Conservation (phyloP, 1,140 invertebrate genomes). For the Macrobrachium rosenbergii region DNA sequence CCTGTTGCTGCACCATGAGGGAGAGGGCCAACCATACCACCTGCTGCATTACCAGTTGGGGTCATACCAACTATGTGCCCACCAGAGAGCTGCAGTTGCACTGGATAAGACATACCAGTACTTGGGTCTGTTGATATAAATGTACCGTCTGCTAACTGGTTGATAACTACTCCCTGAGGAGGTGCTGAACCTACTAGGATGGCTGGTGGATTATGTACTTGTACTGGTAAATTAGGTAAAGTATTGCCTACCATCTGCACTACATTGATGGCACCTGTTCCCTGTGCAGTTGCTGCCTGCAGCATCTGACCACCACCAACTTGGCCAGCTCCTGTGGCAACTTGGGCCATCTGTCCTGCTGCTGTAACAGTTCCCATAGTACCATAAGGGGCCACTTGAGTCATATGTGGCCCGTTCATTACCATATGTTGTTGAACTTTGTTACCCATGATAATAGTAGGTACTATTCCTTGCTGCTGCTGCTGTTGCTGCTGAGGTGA, state of each 20-base stretch:
- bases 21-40: conserved; percentile 40
- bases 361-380: conserved; percentile 52
- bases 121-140: conserved; percentile 66
- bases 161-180: conserved; percentile 62
- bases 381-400: conserved; percentile 62
- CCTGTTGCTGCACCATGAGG: conserved; percentile 44
- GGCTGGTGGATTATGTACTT: conserved; percentile 61
- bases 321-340: conserved; percentile 55
- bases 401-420: conserved; percentile 61
- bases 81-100: conserved; percentile 63
- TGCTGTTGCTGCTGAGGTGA: conserved; percentile 60
- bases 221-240: conserved; percentile 60
- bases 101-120: conserved; percentile 64
- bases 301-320: conserved; percentile 56
- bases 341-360: conserved; percentile 62
- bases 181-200: conserved; percentile 62
- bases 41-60: conserved; percentile 48
- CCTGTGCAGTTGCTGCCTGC: conserved; percentile 58
- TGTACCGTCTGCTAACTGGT: conserved; percentile 64
- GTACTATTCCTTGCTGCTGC: conserved; percentile 58
- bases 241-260: conserved; percentile 66
- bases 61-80: conserved; percentile 64
- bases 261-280: conserved; percentile 65
- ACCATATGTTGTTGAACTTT: conserved; percentile 64
- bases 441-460: conserved; percentile 63